Base-by-base conservation (phyloP, 2,888 invertebrate species). In the Hyposoter dolosus region DNA sequence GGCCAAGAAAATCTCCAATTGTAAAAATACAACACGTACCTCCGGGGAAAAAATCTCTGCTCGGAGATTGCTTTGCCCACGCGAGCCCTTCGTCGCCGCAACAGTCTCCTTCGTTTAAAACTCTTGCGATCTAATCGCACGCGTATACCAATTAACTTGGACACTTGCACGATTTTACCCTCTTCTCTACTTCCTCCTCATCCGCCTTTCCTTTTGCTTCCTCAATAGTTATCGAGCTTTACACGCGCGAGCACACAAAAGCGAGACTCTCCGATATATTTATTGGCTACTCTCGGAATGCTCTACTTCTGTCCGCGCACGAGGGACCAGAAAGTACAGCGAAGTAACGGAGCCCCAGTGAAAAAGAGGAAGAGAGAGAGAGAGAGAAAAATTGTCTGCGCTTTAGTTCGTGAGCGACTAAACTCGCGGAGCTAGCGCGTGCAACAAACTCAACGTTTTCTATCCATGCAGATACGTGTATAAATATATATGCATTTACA, bases 101-200 rank as follows among this genome's bases (percentile, higher is more conserved):
- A 75, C 74, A 83, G 88, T 77, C 86, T 88, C 90, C 88, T 91
- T 90, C 88, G 88, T 90, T 43, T 40, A 47, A 53, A 45, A 87
- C 84, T 83, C 81, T 82, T 35, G 81, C 89, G 91, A 91, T 91
- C 89, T 87, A 91, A 91, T 91, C 90, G 88, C 89, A 88, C 89
- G 88, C 88, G 88, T 88, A 89, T 90, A 90, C 90, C 91, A 91
- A 91, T 91, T 91, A 91, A 90, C 90, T 89, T 89, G 87, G 85
- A 87, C 84, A 85, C 87, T 86, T 88, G 79, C 75, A 69, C 84
- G 77, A 84, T 88, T 87, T 88, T 86, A 75, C 77, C 71, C 78
- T 50, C 40, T 71, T 35, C 72, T 32, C 45, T 17, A 32, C 81
- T 76, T 32, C 19, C 76, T 50, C 53, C 72, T 69, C n/a, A n/a